Base-by-base conservation (phyloP, 1,140 invertebrate species). In the Episyrphus balteatus region DNA sequence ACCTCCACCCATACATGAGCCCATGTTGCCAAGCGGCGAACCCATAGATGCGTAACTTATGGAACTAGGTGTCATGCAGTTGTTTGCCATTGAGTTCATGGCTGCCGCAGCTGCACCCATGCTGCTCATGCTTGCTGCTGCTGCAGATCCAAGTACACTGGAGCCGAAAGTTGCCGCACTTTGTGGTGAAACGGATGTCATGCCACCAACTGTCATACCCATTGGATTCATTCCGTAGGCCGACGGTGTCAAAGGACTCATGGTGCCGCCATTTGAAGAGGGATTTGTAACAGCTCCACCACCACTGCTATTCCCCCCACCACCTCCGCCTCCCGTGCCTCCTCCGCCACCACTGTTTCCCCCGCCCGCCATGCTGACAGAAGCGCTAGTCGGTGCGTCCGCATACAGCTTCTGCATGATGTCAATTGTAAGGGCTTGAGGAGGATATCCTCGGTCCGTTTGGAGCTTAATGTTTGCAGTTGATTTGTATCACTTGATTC, bases 211-310 rank as follows among this genome's bases (percentile, higher is more conserved):
- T 13, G 80, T 78, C 75, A 86, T 82, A 49, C 79, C 77, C 81
- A 86, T 85, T 39, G 81, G 77, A 69, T 87, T 87, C 70, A 90
- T 88, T 40, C 76, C 75, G 70, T 86, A 87, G 3, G 62, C 58
- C 14, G 81, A 80, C 17, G 83, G 79, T 55, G 83, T 78, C 72
- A 85, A 74, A 42, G 75, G 74, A 48, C 77, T 74, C 74, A 81
- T 77, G 56, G 70, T 76, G 50, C 66, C 64, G 42, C 62, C 59
- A 39, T 65, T 65, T 8, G 53, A 51, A 8, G 53, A 56, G 33
- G 59, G 56, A 48, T 63, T 61, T 3, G 59, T 46, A 31, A 19
- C 33, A 2, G 17, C n/a, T 15, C 42, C 6, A 7, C 57, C 60
- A 10, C 51, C 53, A 5, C 65, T 12, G 14, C 14, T n/a, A 26